Percentiles rank a stretch among this genome's conserved stretches.
These are phyloP conservation scores for Halisarca cf. caerulea DNA, from an alignment of 37 sponge, comb jelly and placozoan genomes.

Conservation along the genomic window DNA sequence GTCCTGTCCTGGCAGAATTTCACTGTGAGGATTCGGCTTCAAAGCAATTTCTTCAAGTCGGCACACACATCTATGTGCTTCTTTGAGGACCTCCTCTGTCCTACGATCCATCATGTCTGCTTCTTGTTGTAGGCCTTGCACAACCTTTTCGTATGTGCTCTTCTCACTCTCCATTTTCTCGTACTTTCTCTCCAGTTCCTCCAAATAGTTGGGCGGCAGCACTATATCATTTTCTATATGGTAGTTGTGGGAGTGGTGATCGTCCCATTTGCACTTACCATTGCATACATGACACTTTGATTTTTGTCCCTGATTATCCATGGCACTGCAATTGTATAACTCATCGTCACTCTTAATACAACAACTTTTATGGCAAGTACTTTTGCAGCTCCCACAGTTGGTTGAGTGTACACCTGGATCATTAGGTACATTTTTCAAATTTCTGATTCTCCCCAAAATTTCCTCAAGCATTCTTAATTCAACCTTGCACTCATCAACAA, in stretches of 20 bases:
- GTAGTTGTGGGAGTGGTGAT: background rate
- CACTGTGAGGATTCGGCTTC: too few species aligned
- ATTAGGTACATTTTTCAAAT: background rate
- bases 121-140: background rate
- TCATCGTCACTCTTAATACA: background rate
- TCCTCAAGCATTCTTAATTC: constrained; percentile 25
- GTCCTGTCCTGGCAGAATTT: too few species aligned
- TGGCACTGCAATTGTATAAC: background rate
- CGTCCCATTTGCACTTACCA: background rate
- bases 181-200: background rate
- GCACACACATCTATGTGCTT: background rate
- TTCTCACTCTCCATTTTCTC: background rate
- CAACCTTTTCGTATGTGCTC: background rate
- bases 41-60: background rate
- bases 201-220: background rate
- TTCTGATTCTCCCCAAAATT: background rate
- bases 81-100: too few species aligned
- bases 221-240: background rate
- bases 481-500: constrained; percentile 37
- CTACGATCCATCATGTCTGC: background rate
- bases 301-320: background rate
- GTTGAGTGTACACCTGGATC: too few species aligned
- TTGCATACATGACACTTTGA: background rate
- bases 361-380: constrained; percentile 23
- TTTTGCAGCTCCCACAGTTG: constrained; percentile 15